phyloP scores from a whole-genome alignment of 2,888 invertebrate species.

The Callyntrura sp. region DNA sequence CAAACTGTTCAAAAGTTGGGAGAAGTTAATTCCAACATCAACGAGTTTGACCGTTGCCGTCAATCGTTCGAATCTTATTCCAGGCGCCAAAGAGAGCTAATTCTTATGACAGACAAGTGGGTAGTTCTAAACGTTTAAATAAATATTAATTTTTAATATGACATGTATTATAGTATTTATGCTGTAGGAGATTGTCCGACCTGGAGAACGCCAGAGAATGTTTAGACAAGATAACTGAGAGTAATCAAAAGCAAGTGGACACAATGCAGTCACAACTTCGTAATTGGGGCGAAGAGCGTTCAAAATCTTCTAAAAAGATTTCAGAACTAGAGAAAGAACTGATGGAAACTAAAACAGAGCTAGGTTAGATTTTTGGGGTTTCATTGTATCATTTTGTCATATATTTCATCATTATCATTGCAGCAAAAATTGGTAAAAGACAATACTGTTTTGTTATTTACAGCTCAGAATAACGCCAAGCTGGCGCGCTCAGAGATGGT shows the following conservation, averaged over 20 bases:
- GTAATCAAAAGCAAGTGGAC: constrained; percentile 67
- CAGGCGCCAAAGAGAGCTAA: constrained; percentile 40
- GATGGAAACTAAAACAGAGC: constrained; percentile 55
- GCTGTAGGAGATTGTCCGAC: constrained; percentile 59
- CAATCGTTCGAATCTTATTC: constrained; percentile 67
- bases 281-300: constrained; percentile 55
- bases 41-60: constrained; percentile 61
- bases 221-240: constrained; percentile 44
- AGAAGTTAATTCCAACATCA: constrained; percentile 38
- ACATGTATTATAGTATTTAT: too few species aligned
- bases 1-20: constrained; percentile 56
- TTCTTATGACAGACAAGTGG: constrained; percentile 58
- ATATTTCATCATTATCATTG: too few species aligned
- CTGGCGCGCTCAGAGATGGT: constrained; percentile 30
- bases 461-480: constrained; percentile 71
- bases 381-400: too few species aligned
- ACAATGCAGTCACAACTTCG: constrained; percentile 51
- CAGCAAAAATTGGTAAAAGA: too few species aligned
- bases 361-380: constrained; percentile 58
- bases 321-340: constrained; percentile 69
- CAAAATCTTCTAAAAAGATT: constrained; percentile 23
- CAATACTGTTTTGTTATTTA: too few species aligned
- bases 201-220: constrained; percentile 61
- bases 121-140: neutral
- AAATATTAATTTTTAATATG: neutral